phyloP scores from a whole-genome alignment of 2,888 invertebrate species.

The Melinaea menophilus region DNA sequence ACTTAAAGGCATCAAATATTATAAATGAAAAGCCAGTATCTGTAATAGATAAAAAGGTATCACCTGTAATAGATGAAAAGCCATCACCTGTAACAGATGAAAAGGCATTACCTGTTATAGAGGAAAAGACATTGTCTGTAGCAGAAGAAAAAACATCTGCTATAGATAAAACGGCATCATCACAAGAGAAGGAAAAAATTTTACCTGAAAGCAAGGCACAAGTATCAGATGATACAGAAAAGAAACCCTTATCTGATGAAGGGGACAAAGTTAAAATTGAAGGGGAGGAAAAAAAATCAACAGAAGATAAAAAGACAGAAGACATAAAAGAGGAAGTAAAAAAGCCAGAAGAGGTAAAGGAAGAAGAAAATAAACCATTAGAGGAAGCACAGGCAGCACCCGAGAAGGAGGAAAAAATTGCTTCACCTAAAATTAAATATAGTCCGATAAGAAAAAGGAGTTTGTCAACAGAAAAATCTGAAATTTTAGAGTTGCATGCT shows the following conservation, averaged over 20 bases:
- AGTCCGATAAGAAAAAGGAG: slow-evolving; percentile 42
- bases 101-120: not conserved
- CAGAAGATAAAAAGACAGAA: slow-evolving; percentile 9
- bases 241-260: not conserved
- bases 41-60: not conserved
- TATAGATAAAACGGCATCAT: not conserved
- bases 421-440: slow-evolving; percentile 41
- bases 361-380: slow-evolving; percentile 22
- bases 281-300: not conserved
- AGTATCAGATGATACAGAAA: not conserved
- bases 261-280: not conserved
- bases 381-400: slow-evolving; percentile 37
- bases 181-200: not conserved
- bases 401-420: slow-evolving; percentile 28
- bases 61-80: not conserved
- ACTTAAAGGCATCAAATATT: not conserved
- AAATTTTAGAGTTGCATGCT: slow-evolving; percentile 60
- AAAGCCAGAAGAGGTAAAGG: slow-evolving; percentile 2
- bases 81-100: not conserved
- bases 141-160: not conserved
- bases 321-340: slow-evolving; percentile 9
- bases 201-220: not conserved
- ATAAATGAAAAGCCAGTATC: not conserved
- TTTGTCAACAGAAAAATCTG: slow-evolving; percentile 57
- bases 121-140: not conserved